phyloP scores from a whole-genome alignment of 2,797 vertebrate genomes.

The Nothura maculosa region DNA sequence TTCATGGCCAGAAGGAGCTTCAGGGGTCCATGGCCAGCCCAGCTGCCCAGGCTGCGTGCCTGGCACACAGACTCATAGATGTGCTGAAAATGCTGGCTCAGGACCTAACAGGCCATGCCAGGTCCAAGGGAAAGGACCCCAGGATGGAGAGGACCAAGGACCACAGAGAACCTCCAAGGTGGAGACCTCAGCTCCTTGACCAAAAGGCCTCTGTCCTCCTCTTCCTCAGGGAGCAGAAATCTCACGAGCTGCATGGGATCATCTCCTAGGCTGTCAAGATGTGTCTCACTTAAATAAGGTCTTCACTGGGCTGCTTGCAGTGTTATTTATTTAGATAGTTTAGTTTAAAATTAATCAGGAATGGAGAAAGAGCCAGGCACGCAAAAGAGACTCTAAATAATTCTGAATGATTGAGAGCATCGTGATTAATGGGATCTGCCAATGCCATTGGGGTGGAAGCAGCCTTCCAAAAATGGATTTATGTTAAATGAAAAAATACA shows the following conservation, averaged over 20 bases:
- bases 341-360: conserved; percentile 71
- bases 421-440: conserved; percentile 69
- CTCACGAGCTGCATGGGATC: neutral
- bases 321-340: conserved; percentile 65
- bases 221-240: neutral
- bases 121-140: neutral
- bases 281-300: neutral
- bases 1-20: neutral
- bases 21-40: neutral
- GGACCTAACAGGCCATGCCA: neutral
- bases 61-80: neutral
- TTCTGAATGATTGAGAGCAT: conserved; percentile 71
- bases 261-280: neutral
- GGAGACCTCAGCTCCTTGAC: neutral
- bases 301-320: conserved; percentile 20
- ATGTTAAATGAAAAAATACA: conserved; percentile 71
- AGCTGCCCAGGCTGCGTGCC: neutral
- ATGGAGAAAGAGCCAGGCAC: conserved; percentile 32
- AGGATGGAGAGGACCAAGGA: neutral
- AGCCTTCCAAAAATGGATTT: conserved; percentile 71
- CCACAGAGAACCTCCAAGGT: rapidly evolving
- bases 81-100: neutral
- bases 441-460: conserved; percentile 49
- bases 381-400: conserved; percentile 69
- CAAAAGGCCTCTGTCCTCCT: neutral